Conservation (phyloP, 2,888 invertebrate genomes). For the Actias luna region DNA sequence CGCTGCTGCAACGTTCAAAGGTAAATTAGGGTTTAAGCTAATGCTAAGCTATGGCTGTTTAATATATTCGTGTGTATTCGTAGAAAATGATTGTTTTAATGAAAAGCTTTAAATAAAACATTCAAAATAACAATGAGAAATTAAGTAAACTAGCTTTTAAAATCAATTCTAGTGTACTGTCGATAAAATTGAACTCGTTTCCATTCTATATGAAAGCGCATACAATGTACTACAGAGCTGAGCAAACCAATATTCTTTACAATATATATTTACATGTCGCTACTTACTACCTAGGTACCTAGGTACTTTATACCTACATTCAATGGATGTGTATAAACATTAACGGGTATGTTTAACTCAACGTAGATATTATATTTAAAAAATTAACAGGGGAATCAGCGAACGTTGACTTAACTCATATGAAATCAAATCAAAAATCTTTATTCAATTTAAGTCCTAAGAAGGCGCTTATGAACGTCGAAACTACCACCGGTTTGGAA, state of each 20-base stretch:
- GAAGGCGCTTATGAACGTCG: too few relatives aligned
- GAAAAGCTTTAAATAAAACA: too few relatives aligned
- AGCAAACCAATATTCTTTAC: constrained; percentile 51
- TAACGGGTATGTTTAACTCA: background rate
- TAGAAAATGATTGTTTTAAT: too few relatives aligned
- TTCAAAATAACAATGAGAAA: too few relatives aligned
- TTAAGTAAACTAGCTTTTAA: background rate
- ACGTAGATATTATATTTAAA: background rate
- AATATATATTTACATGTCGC: constrained; percentile 53
- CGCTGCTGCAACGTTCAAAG: constrained; percentile 87
- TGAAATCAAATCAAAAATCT: too few relatives aligned
- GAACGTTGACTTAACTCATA: too few relatives aligned
- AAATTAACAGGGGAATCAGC: too few relatives aligned
- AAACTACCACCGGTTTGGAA: too few relatives aligned
- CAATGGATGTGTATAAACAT: background rate
- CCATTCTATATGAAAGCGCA: constrained; percentile 26
- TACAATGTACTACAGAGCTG: constrained; percentile 35
- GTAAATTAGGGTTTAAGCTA: constrained; percentile 48
- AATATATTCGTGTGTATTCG: too few relatives aligned
- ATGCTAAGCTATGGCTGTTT: background rate
- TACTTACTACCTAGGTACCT: constrained; percentile 38
- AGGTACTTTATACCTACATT: constrained; percentile 15
- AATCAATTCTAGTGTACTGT: background rate
- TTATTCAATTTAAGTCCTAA: too few relatives aligned
- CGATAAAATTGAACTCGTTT: constrained; percentile 34